Percentiles rank a stretch among this genome's conserved stretches.
Conservation (phyloP, 2,113 vertebrate genomes). For the Chinchilla lanigera region DNA sequence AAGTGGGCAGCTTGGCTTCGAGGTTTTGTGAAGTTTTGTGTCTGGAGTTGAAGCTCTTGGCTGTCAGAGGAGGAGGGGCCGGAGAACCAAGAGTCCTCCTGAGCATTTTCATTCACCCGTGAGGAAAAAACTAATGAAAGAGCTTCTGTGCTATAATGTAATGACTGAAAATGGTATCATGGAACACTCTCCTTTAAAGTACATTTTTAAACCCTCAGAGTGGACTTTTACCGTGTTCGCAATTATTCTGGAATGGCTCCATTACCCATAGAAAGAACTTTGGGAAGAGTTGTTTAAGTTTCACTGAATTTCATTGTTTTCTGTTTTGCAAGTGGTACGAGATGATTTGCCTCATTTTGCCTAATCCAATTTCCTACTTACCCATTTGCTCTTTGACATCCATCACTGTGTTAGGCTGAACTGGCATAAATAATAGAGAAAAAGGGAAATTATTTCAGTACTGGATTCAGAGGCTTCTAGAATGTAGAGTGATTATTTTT, state of each 20-base stretch:
- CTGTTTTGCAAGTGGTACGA: neutral
- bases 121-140: neutral
- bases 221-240: neutral
- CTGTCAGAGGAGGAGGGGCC: neutral
- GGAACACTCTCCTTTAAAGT: neutral
- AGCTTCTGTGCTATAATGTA: neutral
- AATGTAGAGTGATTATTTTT: neutral
- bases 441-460: neutral
- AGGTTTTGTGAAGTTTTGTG: neutral
- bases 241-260: conserved; percentile 22
- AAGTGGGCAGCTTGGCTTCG: neutral
- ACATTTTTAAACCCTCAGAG: neutral
- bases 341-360: neutral
- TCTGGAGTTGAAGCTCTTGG: neutral
- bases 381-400: neutral
- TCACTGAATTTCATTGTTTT: conserved; percentile 21
- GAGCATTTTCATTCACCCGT: neutral
- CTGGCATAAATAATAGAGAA: neutral
- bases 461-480: neutral
- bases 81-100: neutral
- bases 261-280: neutral
- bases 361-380: neutral
- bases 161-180: neutral
- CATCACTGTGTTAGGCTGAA: neutral
- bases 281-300: neutral